Evolutionary conservation across 2,113 vertebrate species (phyloP).

Genomic region (Calyptommatus sinebrachiatus): DNA sequence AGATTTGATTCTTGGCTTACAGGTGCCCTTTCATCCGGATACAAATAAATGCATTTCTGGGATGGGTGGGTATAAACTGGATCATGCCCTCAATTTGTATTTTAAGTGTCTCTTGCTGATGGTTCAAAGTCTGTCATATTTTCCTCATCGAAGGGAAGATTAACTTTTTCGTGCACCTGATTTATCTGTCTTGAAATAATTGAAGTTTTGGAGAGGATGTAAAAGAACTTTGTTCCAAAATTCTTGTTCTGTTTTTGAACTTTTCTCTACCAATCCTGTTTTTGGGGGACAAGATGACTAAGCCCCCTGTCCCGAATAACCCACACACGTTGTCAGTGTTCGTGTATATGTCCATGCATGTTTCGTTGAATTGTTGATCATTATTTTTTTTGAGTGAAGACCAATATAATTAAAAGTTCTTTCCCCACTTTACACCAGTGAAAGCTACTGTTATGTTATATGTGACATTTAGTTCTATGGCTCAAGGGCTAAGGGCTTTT

Average conservation of each 20-base stretch:
- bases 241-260: background rate
- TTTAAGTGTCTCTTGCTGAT: background rate
- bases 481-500: too few relatives aligned
- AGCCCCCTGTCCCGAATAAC: too few relatives aligned
- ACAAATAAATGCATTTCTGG: slow-evolving; percentile 34
- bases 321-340: background rate
- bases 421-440: slow-evolving; percentile 36
- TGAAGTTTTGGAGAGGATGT: slow-evolving; percentile 6
- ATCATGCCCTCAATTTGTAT: background rate
- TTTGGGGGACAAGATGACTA: background rate
- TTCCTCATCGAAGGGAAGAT: background rate
- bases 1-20: slow-evolving; percentile 79
- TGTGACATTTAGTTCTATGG: slow-evolving; percentile 44
- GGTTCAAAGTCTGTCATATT: background rate
- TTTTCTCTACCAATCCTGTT: slow-evolving; percentile 27
- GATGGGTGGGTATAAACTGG: background rate
- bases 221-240: background rate
- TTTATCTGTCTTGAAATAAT: slow-evolving; percentile 22
- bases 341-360: background rate
- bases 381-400: slow-evolving; percentile 55
- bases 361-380: slow-evolving; percentile 23
- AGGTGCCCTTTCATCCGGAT: slow-evolving; percentile 67
- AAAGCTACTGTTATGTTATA: slow-evolving; percentile 32
- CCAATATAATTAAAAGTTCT: slow-evolving; percentile 13
- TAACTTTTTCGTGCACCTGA: background rate